Percentiles rank a stretch among this genome's conserved stretches.
Evolutionary conservation across 2,797 vertebrate species (phyloP).

Genomic region (Pangasius sanitwongsei): DNA sequence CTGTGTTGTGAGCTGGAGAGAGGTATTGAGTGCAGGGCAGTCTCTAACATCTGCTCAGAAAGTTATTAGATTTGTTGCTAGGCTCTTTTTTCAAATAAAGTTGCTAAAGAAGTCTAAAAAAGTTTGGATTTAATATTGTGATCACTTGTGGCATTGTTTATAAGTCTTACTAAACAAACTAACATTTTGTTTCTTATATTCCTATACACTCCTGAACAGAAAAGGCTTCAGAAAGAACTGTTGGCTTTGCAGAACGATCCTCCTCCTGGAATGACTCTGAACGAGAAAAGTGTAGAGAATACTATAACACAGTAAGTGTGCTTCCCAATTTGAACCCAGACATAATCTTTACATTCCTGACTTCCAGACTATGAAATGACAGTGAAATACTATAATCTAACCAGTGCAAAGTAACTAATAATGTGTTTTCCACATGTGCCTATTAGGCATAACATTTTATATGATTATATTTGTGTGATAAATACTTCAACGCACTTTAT

Average conservation of each 20-base stretch:
- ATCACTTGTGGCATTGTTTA: no score
- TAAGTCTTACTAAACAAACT: neutral
- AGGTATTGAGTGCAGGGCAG: neutral
- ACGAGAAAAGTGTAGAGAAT: slow-evolving; percentile 98
- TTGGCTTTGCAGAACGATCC: slow-evolving; percentile 98
- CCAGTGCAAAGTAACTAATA: neutral
- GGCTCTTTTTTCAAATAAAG: neutral
- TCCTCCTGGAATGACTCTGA: slow-evolving; percentile 97
- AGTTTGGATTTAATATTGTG: neutral
- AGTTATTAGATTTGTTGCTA: neutral
- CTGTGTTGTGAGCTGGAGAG: neutral
- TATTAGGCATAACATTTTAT: neutral
- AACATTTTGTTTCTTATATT: neutral
- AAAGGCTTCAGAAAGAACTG: slow-evolving; percentile 97
- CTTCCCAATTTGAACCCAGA: neutral
- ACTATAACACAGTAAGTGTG: slow-evolving; percentile 96
- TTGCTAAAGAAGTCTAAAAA: neutral
- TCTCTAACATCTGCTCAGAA: neutral
- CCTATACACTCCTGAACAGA: slow-evolving; percentile 71
- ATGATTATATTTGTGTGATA: neutral
- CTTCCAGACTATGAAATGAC: neutral
- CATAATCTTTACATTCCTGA: neutral
- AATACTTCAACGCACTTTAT: neutral
- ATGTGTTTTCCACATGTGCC: neutral
- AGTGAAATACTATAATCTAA: no score